A percentile compares a stretch with the other conserved stretches of the same genome.
Conservation (phyloP, 2,888 invertebrate genomes). For the Myopa tessellatipennis region DNA sequence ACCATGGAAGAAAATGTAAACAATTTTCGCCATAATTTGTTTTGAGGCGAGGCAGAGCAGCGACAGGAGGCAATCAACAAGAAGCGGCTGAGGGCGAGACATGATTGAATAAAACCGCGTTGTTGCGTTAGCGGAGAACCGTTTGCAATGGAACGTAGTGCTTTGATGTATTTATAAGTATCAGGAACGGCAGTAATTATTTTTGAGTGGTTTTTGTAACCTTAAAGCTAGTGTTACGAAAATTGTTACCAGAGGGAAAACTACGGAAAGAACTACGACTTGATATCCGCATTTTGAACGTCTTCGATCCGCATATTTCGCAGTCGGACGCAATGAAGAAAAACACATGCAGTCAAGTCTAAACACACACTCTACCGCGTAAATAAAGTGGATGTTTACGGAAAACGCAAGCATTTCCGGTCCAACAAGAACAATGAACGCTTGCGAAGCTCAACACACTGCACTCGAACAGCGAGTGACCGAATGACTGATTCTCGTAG, state of each 20-base stretch:
- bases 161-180: too few species aligned
- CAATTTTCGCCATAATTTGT: too few species aligned
- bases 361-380: background rate
- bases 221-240: background rate
- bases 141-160: too few species aligned
- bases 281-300: background rate
- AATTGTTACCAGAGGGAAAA: background rate
- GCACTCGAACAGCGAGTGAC: slow-evolving; percentile 11
- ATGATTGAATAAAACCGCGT: background rate
- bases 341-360: background rate
- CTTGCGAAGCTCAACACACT: background rate
- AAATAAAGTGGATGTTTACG: background rate
- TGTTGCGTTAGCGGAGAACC: too few species aligned
- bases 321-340: too few species aligned
- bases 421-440: background rate
- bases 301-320: too few species aligned
- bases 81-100: background rate
- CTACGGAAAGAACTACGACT: too few species aligned
- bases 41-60: too few species aligned
- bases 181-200: too few species aligned
- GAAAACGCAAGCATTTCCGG: slow-evolving; percentile 10
- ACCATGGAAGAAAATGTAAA: too few species aligned
- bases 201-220: too few species aligned
- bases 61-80: background rate
- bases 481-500: background rate